Conservation (phyloP, 2,113 vertebrate genomes). For the Piaya cayana region DNA sequence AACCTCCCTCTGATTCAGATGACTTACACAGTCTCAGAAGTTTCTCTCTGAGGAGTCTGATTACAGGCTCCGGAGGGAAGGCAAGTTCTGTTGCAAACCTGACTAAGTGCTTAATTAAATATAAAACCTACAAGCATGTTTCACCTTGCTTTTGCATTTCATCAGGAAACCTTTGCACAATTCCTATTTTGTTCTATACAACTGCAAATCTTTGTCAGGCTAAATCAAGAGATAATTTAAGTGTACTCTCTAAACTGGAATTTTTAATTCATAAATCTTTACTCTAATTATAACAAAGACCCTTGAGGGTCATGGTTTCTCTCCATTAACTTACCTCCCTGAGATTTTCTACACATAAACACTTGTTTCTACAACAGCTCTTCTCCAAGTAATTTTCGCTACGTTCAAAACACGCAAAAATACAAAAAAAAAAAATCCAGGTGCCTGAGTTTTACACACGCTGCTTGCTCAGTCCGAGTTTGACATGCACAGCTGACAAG, state of each 20-base stretch:
- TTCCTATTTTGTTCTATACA: neutral
- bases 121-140: slow-evolving; percentile 20
- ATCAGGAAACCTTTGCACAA: slow-evolving; percentile 32
- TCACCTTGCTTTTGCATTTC: slow-evolving; percentile 39
- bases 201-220: neutral
- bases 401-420: neutral
- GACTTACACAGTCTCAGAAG: neutral
- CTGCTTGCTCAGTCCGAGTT: neutral
- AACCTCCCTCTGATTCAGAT: neutral
- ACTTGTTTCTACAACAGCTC: slow-evolving; percentile 10
- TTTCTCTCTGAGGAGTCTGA: neutral
- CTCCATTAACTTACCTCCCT: slow-evolving; percentile 4
- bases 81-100: neutral
- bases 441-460: neutral
- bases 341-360: neutral
- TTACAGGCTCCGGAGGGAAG: neutral
- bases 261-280: slow-evolving; percentile 26
- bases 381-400: neutral
- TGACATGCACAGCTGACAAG: neutral
- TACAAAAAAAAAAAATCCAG: neutral
- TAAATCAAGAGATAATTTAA: slow-evolving; percentile 46
- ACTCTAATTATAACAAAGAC: neutral
- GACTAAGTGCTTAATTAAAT: slow-evolving; percentile 35
- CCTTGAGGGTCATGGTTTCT: slow-evolving; percentile 34
- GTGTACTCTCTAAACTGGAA: neutral